Conservation (phyloP, 2,888 invertebrate genomes). For the Epistrophe grossulariae region DNA sequence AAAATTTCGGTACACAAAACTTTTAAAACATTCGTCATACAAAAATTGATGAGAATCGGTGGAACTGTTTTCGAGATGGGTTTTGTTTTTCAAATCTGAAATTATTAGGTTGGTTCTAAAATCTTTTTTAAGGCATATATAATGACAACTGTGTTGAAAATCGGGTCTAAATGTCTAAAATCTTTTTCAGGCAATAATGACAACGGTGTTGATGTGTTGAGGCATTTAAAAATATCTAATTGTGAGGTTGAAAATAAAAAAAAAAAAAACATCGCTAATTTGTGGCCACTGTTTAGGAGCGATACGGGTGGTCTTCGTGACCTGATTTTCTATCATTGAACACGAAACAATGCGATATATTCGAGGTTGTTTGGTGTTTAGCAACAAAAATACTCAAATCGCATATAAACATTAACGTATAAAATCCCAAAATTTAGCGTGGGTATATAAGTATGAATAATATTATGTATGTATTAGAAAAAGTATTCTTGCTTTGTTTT, state of each 20-base stretch:
- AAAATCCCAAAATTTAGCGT: conserved; percentile 27
- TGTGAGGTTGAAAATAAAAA: neutral
- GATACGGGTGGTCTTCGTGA: neutral
- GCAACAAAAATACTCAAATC: conserved; percentile 15
- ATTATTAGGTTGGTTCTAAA: too few species aligned
- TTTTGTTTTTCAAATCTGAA: too few species aligned
- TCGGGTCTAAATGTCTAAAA: too few species aligned
- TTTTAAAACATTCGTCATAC: too few species aligned
- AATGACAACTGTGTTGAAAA: too few species aligned
- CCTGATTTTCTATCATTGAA: neutral
- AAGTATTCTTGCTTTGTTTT: neutral
- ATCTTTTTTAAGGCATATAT: too few species aligned
- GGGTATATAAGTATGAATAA: neutral
- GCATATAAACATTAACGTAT: conserved; percentile 13
- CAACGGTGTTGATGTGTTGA: too few species aligned
- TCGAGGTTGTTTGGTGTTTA: conserved; percentile 14
- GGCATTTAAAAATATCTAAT: neutral
- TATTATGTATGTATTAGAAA: conserved; percentile 3
- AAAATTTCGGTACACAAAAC: too few species aligned
- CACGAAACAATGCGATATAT: neutral
- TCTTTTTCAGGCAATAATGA: too few species aligned
- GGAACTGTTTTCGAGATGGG: too few species aligned
- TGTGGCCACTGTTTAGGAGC: too few species aligned
- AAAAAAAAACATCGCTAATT: neutral
- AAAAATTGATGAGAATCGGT: too few species aligned